Conservation (phyloP, 2,797 vertebrate genomes). For the Channallabes apus region DNA sequence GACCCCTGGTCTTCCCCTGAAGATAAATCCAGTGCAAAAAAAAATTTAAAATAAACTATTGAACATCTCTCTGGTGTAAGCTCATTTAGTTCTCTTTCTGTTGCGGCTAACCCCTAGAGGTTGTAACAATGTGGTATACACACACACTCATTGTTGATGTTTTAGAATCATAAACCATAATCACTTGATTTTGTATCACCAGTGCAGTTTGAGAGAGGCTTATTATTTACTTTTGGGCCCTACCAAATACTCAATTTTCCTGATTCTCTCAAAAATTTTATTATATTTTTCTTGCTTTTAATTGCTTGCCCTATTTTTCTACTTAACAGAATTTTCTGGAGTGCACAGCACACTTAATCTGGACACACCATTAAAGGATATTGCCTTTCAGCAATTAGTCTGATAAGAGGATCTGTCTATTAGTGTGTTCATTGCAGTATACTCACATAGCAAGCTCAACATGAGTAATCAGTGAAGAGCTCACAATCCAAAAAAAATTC, state of each 20-base stretch:
- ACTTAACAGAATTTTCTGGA: constrained; percentile 48
- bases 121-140: no score
- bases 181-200: constrained; percentile 40
- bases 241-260: constrained; percentile 47
- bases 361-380: constrained; percentile 55
- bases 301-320: constrained; percentile 46
- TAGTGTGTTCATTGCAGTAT: constrained; percentile 54
- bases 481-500: constrained; percentile 33
- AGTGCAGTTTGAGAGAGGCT: constrained; percentile 47
- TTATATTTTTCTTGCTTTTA: constrained; percentile 54
- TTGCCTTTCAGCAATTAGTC: constrained; percentile 59
- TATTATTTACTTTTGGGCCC: constrained; percentile 50
- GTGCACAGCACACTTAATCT: constrained; percentile 55
- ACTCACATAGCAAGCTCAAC: constrained; percentile 31
- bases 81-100: no score
- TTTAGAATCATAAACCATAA: constrained; percentile 45
- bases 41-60: no score
- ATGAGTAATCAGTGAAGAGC: constrained; percentile 45
- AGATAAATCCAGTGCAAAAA: no score
- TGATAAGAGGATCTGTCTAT: constrained; percentile 57
- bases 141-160: constrained; percentile 15
- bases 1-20: no score
- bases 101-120: no score
- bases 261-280: constrained; percentile 54
- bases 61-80: no score